Evolutionary conservation across 2,113 vertebrate genomes (phyloP).

Genomic region (Equus quagga): DNA sequence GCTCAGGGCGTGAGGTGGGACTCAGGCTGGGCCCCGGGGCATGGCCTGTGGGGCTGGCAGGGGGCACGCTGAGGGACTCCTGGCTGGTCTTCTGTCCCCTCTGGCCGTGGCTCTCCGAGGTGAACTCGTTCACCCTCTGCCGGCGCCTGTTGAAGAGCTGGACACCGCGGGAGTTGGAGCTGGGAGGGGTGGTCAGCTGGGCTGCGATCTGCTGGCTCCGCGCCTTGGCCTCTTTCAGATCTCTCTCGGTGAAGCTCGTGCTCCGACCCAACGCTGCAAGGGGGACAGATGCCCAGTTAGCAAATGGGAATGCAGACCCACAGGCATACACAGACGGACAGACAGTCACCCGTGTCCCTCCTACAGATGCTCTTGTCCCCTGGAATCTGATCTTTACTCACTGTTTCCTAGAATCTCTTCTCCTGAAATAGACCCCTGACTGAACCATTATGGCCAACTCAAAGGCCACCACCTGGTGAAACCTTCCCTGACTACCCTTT

Average conservation of each 20-base stretch:
- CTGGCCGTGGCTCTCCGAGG: conserved; percentile 86
- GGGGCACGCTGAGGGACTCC: conserved; percentile 40
- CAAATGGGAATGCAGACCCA: not conserved
- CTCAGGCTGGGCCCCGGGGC: conserved; percentile 86
- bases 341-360: rapidly evolving
- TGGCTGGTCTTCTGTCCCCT: conserved; percentile 69
- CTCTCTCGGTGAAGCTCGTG: conserved; percentile 94
- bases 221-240: conserved; percentile 94
- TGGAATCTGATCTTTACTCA: not conserved
- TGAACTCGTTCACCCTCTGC: conserved; percentile 94
- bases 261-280: conserved; percentile 91
- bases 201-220: conserved; percentile 94
- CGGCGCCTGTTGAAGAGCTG: conserved; percentile 95
- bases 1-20: conserved; percentile 65
- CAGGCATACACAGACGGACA: not conserved
- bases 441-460: not conserved
- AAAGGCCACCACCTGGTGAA: not conserved
- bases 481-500: not conserved
- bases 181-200: conserved; percentile 93
- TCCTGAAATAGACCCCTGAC: not conserved
- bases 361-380: not conserved
- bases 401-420: not conserved
- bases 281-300: conserved; percentile 74
- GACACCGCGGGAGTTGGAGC: conserved; percentile 94
- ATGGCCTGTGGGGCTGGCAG: conserved; percentile 80